Evolutionary conservation across 37 sponge, comb jelly and placozoan genomes (phyloP).

Genomic region (Aphrocallistes beatrix): DNA sequence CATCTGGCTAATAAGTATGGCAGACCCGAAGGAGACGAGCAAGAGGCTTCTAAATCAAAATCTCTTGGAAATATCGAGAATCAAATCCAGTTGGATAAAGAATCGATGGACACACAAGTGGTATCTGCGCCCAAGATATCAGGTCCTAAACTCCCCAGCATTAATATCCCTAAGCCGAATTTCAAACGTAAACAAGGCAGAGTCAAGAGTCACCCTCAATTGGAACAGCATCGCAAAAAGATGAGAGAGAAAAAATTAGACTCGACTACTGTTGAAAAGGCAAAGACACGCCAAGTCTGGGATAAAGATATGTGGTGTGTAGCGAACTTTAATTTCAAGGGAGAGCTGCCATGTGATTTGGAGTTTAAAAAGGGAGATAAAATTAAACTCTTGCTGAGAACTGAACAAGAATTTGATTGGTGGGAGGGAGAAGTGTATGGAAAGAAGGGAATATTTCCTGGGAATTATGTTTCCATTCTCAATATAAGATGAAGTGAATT

Average conservation of each 20-base stretch:
- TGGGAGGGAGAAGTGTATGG: slow-evolving; percentile 89
- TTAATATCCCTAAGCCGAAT: neutral
- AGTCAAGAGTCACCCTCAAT: neutral
- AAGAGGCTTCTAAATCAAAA: neutral
- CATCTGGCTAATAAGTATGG: neutral
- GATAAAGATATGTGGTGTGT: slow-evolving; percentile 33
- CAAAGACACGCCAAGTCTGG: slow-evolving; percentile 32
- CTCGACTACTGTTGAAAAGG: neutral
- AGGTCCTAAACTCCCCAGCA: neutral
- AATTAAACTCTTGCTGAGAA: slow-evolving; percentile 63
- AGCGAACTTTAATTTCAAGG: slow-evolving; percentile 62
- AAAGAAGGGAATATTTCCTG: slow-evolving; percentile 87
- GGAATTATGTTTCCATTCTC: slow-evolving; percentile 77
- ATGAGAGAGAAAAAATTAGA: neutral
- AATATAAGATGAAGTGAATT: neutral
- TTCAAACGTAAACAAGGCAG: neutral
- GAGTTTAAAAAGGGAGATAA: slow-evolving; percentile 75
- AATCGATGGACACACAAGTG: neutral
- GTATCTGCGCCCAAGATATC: neutral
- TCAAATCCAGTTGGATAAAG: neutral
- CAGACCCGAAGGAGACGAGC: neutral
- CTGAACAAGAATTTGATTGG: slow-evolving; percentile 68
- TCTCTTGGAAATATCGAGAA: neutral
- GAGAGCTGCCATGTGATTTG: slow-evolving; percentile 76
- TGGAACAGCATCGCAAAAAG: neutral